Conservation (phyloP, 2,888 invertebrate species). For the Erebia ligea region DNA sequence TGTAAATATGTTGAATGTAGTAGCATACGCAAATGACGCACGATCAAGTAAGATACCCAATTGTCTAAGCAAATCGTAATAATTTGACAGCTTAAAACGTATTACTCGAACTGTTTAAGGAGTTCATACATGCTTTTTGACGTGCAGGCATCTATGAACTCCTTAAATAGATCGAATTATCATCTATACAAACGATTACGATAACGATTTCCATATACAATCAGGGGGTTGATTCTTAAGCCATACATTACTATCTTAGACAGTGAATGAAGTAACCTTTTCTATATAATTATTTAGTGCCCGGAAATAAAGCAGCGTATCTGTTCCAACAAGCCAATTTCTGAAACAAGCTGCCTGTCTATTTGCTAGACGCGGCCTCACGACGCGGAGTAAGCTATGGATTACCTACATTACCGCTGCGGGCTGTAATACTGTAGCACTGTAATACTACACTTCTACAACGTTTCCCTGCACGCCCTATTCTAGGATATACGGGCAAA, state of each 20-base stretch:
- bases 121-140: too few relatives aligned
- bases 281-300: background rate
- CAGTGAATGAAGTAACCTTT: background rate
- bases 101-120: too few relatives aligned
- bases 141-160: too few relatives aligned
- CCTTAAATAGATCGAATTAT: too few relatives aligned
- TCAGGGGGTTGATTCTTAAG: too few relatives aligned
- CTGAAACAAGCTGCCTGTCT: conserved; percentile 6
- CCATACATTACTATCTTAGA: background rate
- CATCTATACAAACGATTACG: too few relatives aligned
- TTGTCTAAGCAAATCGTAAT: too few relatives aligned
- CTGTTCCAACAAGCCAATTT: conserved; percentile 12
- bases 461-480: background rate
- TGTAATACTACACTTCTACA: conserved; percentile 36
- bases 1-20: too few relatives aligned
- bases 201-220: too few relatives aligned
- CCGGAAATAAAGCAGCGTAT: background rate
- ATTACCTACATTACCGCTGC: conserved; percentile 33
- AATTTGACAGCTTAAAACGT: too few relatives aligned
- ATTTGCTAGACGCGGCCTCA: conserved; percentile 9
- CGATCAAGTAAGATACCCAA: too few relatives aligned
- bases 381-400: conserved; percentile 15
- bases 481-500: background rate
- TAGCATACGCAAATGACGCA: too few relatives aligned
- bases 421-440: conserved; percentile 24